Evolutionary conservation across 1,140 invertebrate genomes (phyloP).

Genomic region (Drosophila rufa): DNA sequence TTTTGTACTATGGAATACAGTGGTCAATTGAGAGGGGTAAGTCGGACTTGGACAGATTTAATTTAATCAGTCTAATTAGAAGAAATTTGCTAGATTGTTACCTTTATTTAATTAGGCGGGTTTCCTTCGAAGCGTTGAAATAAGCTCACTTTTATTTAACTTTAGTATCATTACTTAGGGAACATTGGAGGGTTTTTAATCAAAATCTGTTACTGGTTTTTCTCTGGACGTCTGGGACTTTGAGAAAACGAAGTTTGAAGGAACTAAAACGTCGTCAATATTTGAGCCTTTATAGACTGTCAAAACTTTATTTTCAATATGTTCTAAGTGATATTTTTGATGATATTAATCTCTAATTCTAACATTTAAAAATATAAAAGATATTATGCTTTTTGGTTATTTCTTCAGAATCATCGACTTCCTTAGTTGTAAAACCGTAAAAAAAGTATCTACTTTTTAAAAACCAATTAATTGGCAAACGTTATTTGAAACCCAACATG

Average conservation of each 20-base stretch:
- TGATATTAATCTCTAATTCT: neutral
- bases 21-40: neutral
- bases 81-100: neutral
- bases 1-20: constrained; percentile 15
- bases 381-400: neutral
- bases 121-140: accelerated
- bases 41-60: neutral
- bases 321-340: neutral
- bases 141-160: neutral
- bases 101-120: neutral
- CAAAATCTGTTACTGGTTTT: neutral
- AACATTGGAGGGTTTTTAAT: no score
- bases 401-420: neutral
- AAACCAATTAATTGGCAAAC: constrained; percentile 17
- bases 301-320: no score
- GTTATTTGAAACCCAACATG: constrained; percentile 6
- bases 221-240: neutral
- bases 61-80: neutral
- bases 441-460: neutral
- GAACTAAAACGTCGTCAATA: no score
- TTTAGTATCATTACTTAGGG: no score
- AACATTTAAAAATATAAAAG: neutral
- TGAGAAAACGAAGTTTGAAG: neutral
- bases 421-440: no score
- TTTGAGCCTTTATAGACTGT: neutral